Conservation (phyloP, 2,888 invertebrate genomes). For the Hydraecia micacea region DNA sequence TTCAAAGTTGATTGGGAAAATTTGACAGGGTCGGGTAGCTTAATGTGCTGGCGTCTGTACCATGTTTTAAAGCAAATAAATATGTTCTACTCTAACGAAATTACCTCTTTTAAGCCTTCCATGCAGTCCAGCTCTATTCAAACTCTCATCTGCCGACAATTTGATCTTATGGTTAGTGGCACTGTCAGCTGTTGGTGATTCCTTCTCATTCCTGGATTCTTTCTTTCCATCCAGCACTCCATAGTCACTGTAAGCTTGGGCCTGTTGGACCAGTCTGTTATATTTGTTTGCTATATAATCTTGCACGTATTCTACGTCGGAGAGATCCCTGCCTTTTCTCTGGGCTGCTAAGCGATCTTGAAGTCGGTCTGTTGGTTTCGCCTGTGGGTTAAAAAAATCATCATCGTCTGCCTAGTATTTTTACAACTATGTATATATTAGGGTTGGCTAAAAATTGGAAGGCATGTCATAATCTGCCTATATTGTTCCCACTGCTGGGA, state of each 20-base stretch:
- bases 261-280: conserved; percentile 75
- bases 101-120: conserved; percentile 67
- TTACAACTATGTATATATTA: no score
- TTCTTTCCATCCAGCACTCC: conserved; percentile 81
- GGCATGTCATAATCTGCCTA: no score
- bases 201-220: conserved; percentile 67
- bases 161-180: conserved; percentile 62
- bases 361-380: conserved; percentile 54
- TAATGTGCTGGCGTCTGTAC: no score
- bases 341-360: conserved; percentile 51
- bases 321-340: conserved; percentile 62
- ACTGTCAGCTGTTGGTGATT: conserved; percentile 55
- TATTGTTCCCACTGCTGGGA: no score
- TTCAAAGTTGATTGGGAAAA: no score
- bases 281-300: conserved; percentile 78
- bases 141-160: conserved; percentile 53
- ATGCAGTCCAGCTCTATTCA: conserved; percentile 53
- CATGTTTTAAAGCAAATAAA: no score
- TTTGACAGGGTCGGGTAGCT: no score
- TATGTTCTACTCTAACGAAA: no score
- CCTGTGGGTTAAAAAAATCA: conserved; percentile 6
- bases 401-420: background rate
- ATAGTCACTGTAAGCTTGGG: conserved; percentile 87
- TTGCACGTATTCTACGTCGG: conserved; percentile 80
- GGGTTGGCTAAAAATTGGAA: no score